phyloP scores from a whole-genome alignment of 2,113 vertebrate genomes.

The Albula goreensis region DNA sequence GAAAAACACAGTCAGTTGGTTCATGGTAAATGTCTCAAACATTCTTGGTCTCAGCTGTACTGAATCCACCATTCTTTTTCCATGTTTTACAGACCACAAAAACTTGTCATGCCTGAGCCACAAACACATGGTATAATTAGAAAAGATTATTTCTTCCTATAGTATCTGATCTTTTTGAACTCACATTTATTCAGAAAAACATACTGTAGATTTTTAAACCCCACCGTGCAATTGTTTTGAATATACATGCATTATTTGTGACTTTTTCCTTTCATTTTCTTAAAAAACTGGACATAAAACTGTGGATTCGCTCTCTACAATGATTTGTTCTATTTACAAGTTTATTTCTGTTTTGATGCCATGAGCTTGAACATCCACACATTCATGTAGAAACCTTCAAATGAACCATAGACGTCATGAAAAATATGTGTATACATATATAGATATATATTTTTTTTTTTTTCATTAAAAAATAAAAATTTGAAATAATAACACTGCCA shows the following conservation, averaged over 20 bases:
- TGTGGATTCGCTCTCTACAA: conserved; percentile 63
- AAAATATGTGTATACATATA: conserved; percentile 48
- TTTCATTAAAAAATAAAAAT: conserved; percentile 36
- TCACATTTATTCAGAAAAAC: conserved; percentile 62
- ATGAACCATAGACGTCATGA: conserved; percentile 58
- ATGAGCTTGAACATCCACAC: conserved; percentile 70
- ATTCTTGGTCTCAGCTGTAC: conserved; percentile 23
- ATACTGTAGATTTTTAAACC: conserved; percentile 62
- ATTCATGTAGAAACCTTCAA: conserved; percentile 68
- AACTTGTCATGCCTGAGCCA: conserved; percentile 78
- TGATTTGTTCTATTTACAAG: conserved; percentile 71
- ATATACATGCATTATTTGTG: conserved; percentile 75
- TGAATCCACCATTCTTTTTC: conserved; percentile 32
- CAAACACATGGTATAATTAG: conserved; percentile 67
- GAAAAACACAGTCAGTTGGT: conserved; percentile 20
- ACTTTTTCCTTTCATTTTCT: conserved; percentile 54
- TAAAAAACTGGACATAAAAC: conserved; percentile 70
- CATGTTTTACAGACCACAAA: conserved; percentile 71
- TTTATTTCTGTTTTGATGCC: conserved; percentile 61
- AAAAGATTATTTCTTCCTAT: conserved; percentile 45
- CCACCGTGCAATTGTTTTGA: conserved; percentile 77
- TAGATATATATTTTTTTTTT: conserved; percentile 21
- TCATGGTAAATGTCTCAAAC: conserved; percentile 39
- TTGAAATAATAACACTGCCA: not conserved
- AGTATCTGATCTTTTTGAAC: conserved; percentile 54